Base-by-base conservation (phyloP, 2,113 vertebrate genomes). In the Chloroceryle aenea region DNA sequence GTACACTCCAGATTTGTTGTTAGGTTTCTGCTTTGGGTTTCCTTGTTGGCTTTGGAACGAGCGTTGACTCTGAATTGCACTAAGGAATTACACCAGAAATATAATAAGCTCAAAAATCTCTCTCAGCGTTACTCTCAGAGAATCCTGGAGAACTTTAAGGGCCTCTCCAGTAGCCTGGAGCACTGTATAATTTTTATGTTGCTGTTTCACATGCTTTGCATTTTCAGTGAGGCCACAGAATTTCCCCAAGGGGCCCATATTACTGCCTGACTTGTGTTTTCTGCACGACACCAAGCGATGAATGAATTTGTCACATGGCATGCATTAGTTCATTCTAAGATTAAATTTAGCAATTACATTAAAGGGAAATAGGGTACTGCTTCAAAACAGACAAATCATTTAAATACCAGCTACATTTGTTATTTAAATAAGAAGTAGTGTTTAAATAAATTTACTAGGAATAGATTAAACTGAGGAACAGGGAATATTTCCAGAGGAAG, bases 391-490 rank as follows among this genome's bases (percentile, higher is more conserved):
- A 72, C 34, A 43, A 77, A 73, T 34, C 38, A 38, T 74, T 92
- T 84, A 63, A 77, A 83, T 47, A n/a, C 69, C 38, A 63, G 25
- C 42, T 81, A 12, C 29, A 23, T 67, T 78, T 72, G 42, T 80
- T 94, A 73, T 75, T 93, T 69, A 77, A 83, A 32, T 58, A 86
- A 74, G 50, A 32, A 23, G 66, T 15, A 19, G 45, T 64, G 40
- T 61, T 92, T 79, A 58, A 94, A 73, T 89, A 82, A 63, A 43
- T 81, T 63, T 80, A 78, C 69, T 40, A 56, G 47, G 38, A 75
- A 64, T 20, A 74, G 30, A 42, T 55, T 90, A 78, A 52, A 80
- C 29, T 30, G 29, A 3, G 40, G 43, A 89, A 62, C 16, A 29
- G 77, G n/a, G 27, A 75, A 20, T 53, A 84, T 36, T 72, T 80